These are phyloP conservation scores for Scophthalmus maximus DNA, from an alignment of 2,113 vertebrate species.

Conservation along the genomic window DNA sequence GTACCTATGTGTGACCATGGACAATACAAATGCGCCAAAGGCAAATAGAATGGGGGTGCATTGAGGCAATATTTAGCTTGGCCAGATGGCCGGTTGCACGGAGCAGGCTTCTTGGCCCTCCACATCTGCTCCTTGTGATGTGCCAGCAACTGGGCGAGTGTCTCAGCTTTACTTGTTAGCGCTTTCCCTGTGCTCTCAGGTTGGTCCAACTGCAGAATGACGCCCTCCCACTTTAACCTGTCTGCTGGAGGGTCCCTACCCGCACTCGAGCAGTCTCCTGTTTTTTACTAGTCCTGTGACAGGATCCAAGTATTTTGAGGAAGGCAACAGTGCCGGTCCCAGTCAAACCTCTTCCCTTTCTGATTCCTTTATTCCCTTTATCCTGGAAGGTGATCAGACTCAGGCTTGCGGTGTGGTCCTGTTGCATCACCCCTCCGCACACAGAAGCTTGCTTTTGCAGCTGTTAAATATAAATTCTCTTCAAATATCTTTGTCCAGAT, in stretches of 20 bases:
- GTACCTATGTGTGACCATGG: slow-evolving; percentile 83
- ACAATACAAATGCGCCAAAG: slow-evolving; percentile 83
- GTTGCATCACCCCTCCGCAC: slow-evolving; percentile 81
- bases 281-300: slow-evolving; percentile 25
- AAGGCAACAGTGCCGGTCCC: slow-evolving; percentile 7
- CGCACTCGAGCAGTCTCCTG: slow-evolving; percentile 16
- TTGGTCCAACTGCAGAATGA: slow-evolving; percentile 38
- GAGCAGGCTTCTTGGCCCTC: slow-evolving; percentile 79
- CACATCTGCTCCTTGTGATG: slow-evolving; percentile 84
- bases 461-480: slow-evolving; percentile 96
- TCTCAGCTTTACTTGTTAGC: slow-evolving; percentile 70
- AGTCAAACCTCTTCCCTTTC: slow-evolving; percentile 35
- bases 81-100: slow-evolving; percentile 84
- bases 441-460: slow-evolving; percentile 96
- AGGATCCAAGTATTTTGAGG: slow-evolving; percentile 24
- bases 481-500: slow-evolving; percentile 92
- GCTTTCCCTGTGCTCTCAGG: slow-evolving; percentile 40
- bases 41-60: slow-evolving; percentile 83
- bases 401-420: slow-evolving; percentile 83
- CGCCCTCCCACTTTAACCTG: slow-evolving; percentile 29
- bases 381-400: slow-evolving; percentile 54
- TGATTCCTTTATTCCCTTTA: slow-evolving; percentile 45
- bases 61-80: slow-evolving; percentile 87
- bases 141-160: slow-evolving; percentile 74
- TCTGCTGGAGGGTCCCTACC: slow-evolving; percentile 19